Base-by-base conservation (phyloP, 1,140 invertebrate genomes). In the Trichogramma pretiosum region DNA sequence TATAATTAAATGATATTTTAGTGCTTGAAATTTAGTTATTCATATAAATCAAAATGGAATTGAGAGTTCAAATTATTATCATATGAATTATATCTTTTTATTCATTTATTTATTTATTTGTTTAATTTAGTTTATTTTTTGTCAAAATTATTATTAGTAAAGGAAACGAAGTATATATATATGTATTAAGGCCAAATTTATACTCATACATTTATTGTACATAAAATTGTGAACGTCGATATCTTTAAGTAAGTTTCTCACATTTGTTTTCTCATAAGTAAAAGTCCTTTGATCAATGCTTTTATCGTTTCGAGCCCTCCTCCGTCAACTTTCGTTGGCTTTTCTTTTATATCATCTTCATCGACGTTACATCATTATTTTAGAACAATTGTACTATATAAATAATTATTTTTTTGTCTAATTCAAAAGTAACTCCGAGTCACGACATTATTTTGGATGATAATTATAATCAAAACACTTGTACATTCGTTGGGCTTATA, bases 171-270 rank as follows among this genome's bases (percentile, higher is more conserved):
- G 46, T 41, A 24, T 46, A 16, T 28, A 11, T 28, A n/a, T n/a
- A n/a, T n/a, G n/a, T 50, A 40, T 51, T 46, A 51, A 51, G 43
- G 44, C 49, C 43, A 51, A 51, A 51, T 51, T 51, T 46, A 45
- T 50, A 50, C 32, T 51, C 35, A 46, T 51, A 51, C 49, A 46
- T 51, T 51, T 46, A 51, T 51, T 51, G 49, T 51, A 51, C 49
- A 43, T 51, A 51, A 51, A 51, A 51, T 51, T 41, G 39, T 46
- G 37, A 46, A 51, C 37, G 43, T 46, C 43, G 49, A 46, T 46
- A 43, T 46, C 40, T 51, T 50, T 51, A 46, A 41, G 46, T 51
- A 46, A 46, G 22, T 24, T 46, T 51, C 17, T 35, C 17, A 37
- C 21, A 32, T 33, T 22, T 18, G 37, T 37, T 44, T 37, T 17